These are phyloP conservation scores for Lithophane leautieri DNA, from an alignment of 2,888 invertebrate genomes.

Conservation along the genomic window DNA sequence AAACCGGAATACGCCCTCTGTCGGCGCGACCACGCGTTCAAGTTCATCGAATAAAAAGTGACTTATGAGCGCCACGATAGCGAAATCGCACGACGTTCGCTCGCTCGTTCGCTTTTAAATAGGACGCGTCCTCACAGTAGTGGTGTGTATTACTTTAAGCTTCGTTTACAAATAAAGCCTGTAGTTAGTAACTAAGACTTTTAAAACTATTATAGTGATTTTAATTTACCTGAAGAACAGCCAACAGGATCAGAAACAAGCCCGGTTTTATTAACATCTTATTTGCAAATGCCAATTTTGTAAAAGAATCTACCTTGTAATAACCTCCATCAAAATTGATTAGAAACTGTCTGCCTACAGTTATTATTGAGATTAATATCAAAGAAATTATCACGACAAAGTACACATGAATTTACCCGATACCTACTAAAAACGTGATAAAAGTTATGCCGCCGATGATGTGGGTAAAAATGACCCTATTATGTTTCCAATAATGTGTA, in stretches of 20 bases:
- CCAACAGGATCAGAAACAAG: constrained; percentile 10
- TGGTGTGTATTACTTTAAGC: no score
- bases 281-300: background rate
- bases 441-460: background rate
- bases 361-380: constrained; percentile 11
- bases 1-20: no score
- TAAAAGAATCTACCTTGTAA: background rate
- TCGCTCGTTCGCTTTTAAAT: no score
- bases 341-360: background rate
- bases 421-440: background rate
- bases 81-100: no score
- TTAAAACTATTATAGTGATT: background rate
- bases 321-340: background rate
- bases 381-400: background rate
- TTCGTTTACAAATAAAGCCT: no score
- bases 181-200: background rate
- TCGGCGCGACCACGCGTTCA: no score
- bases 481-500: background rate
- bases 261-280: constrained; percentile 13
- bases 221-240: constrained; percentile 31
- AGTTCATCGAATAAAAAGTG: no score
- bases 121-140: no score
- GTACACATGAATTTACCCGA: background rate
- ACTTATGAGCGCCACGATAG: no score
- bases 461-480: background rate